Evolutionary conservation across 2,888 invertebrate genomes (phyloP).

Genomic region (Nebria salina): DNA sequence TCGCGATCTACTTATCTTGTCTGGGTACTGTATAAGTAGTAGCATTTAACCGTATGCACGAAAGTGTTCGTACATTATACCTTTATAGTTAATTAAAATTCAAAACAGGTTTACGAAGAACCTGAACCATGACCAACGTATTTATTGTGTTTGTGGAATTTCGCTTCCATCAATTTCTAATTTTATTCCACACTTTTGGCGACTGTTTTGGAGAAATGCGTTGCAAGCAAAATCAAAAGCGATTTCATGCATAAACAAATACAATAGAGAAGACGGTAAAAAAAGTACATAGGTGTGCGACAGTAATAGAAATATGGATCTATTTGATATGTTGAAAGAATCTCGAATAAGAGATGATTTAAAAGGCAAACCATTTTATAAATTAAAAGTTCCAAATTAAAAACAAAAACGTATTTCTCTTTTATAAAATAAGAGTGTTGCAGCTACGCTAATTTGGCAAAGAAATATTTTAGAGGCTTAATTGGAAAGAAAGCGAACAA

Average conservation of each 20-base stretch:
- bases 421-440: not conserved
- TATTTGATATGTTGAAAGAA: too few relatives aligned
- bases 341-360: too few relatives aligned
- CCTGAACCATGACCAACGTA: slow-evolving; percentile 28
- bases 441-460: not conserved
- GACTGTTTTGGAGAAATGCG: not conserved
- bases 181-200: slow-evolving; percentile 3
- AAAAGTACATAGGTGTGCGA: too few relatives aligned
- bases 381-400: not conserved
- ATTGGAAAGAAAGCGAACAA: not conserved
- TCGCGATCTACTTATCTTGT: not conserved
- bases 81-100: slow-evolving; percentile 19
- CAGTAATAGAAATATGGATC: too few relatives aligned
- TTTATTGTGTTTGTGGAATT: slow-evolving; percentile 28
- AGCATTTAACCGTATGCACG: not conserved
- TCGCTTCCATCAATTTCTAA: slow-evolving; percentile 9
- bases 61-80: slow-evolving; percentile 13
- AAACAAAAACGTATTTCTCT: not conserved
- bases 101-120: slow-evolving; percentile 33
- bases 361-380: too few relatives aligned
- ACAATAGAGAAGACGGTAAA: too few relatives aligned
- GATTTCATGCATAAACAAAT: not conserved
- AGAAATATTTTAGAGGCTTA: not conserved
- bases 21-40: not conserved
- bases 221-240: not conserved